Base-by-base conservation (phyloP, 2,797 vertebrate genomes). In the Thaleichthys pacificus region DNA sequence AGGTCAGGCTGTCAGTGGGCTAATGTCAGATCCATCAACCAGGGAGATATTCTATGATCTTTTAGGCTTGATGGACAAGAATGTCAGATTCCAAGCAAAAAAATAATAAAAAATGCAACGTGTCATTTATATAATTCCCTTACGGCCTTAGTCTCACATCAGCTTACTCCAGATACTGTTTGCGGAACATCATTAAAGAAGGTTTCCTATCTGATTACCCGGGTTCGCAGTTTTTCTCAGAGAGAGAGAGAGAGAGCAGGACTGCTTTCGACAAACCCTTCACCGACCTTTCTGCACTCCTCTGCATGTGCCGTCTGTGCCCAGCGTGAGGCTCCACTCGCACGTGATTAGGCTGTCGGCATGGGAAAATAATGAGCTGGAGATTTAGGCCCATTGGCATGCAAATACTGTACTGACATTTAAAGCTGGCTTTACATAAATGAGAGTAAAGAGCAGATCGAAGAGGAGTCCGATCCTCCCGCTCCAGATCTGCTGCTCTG, bases 321-420 rank as follows among this genome's bases (percentile, higher is more conserved):
- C 71, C 58, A 66, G 77, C 82, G 84, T 90, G 88, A 84, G 73
- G 84, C 86, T 80, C 80, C 86, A 87, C 84, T 84, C 77, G 86
- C 83, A 85, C 79, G 84, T 58, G 82, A 91, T 90, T 87, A 89
- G 76, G 71, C 87, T 85, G 86, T 90, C 86, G 87, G 86, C 85
- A 79, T 87, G 81, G 83, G 81, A 86, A 88, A 89, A 88, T 91
- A 91, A 91, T 88, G 87, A 88, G 82, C 87, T 88, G 86, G 82
- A 86, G 79, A 86, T 80, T 71, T 77, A 86, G 76, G 82, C 82
- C 78, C 87, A 89, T 87, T 87, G 85, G 88, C 90, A 92, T 93
- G 89, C 89, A 91, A 88, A 91, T 90, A 87, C 84, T 88, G 86
- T 81, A 75, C 80, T 91, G 90, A 89, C 90, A 91, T 93, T 93